Conservation (phyloP, 2,888 invertebrate genomes). For the Watsonalla binaria region DNA sequence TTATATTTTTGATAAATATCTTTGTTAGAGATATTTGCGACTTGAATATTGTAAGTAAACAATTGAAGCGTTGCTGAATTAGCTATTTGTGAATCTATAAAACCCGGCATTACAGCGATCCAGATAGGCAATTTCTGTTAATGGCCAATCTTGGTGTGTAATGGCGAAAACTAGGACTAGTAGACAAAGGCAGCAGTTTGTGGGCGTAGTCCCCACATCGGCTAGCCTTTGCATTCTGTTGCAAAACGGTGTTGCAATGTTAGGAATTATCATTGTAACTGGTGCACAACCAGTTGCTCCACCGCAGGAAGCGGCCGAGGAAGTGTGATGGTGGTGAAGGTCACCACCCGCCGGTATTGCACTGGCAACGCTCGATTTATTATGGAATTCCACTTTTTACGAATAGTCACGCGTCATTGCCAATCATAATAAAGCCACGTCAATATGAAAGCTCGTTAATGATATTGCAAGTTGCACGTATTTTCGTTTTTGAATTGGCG, state of each 20-base stretch:
- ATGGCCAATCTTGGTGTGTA: conserved; percentile 13
- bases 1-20: conserved; percentile 9
- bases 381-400: conserved; percentile 17
- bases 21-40: no score
- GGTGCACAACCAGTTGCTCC: conserved; percentile 67
- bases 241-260: conserved; percentile 68
- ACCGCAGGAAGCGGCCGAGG: conserved; percentile 64
- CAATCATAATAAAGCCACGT: conserved; percentile 1
- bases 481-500: neutral
- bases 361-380: conserved; percentile 15
- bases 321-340: conserved; percentile 55
- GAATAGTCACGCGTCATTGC: conserved; percentile 7
- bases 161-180: conserved; percentile 38
- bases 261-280: conserved; percentile 76
- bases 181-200: conserved; percentile 65
- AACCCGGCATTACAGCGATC: neutral
- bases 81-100: neutral
- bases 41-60: no score
- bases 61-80: no score
- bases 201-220: conserved; percentile 69
- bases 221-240: conserved; percentile 63
- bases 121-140: neutral
- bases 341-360: conserved; percentile 26
- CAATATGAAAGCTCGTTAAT: conserved; percentile 2
- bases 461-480: neutral